phyloP scores from a whole-genome alignment of 2,113 vertebrate species.

The Paedocypris sp. region DNA sequence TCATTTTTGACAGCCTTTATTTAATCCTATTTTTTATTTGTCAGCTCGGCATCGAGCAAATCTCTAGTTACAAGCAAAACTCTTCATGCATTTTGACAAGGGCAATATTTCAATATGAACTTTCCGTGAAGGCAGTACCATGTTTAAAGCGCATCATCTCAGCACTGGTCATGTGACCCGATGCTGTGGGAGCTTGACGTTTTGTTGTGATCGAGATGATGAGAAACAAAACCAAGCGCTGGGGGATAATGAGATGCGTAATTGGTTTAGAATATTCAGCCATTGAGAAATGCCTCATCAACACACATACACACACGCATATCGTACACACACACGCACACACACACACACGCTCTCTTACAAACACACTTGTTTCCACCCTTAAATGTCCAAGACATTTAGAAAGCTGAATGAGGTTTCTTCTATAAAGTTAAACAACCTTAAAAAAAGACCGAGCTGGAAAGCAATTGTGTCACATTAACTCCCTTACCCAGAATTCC shows the following conservation, averaged over 20 bases:
- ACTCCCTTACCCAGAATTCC: too few relatives aligned
- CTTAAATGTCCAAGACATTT: slow-evolving; percentile 58
- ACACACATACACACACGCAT: slow-evolving; percentile 38
- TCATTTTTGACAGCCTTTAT: too few relatives aligned
- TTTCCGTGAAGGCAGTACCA: neutral
- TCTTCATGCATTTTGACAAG: neutral
- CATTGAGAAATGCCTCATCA: slow-evolving; percentile 55
- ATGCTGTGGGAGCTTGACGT: too few relatives aligned
- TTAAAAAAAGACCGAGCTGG: too few relatives aligned
- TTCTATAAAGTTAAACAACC: too few relatives aligned
- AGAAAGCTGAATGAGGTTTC: too few relatives aligned
- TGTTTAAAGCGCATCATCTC: neutral
- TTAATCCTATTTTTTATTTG: too few relatives aligned
- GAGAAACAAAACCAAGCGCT: slow-evolving; percentile 66
- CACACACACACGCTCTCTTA: slow-evolving; percentile 41
- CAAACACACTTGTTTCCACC: slow-evolving; percentile 26
- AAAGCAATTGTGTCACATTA: too few relatives aligned
- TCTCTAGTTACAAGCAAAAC: neutral
- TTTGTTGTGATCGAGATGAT: too few relatives aligned
- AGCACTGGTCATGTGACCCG: neutral
- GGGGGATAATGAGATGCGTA: slow-evolving; percentile 67
- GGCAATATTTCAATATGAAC: neutral
- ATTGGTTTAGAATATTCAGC: slow-evolving; percentile 61
- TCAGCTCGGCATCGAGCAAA: too few relatives aligned
- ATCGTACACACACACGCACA: slow-evolving; percentile 36